Conservation (phyloP, 2,113 vertebrate species). For the Rhinoptilus africanus region DNA sequence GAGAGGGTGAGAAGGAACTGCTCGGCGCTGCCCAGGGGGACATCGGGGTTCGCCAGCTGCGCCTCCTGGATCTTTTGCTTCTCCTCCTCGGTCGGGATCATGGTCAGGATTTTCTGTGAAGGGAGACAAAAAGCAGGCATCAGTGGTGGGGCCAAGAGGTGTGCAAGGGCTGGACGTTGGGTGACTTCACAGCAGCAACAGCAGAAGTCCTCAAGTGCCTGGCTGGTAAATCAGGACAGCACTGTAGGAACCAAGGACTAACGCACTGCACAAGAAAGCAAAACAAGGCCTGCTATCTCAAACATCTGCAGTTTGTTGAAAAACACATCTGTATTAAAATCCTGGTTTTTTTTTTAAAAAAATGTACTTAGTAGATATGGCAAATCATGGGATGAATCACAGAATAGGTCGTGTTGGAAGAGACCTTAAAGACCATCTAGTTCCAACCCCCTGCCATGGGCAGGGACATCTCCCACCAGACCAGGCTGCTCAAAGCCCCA, state of each 20-base stretch:
- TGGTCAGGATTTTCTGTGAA: constrained; percentile 94
- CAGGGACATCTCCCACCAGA: too few relatives aligned
- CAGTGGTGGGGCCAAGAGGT: fast-evolving
- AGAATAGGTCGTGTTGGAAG: too few relatives aligned
- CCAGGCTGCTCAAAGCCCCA: too few relatives aligned
- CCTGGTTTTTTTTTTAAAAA: neutral
- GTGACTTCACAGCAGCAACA: neutral
- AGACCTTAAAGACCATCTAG: too few relatives aligned
- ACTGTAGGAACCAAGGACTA: neutral
- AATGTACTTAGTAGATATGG: neutral
- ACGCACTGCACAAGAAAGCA: neutral
- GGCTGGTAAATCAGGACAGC: neutral
- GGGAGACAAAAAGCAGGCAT: neutral
- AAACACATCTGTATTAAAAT: neutral
- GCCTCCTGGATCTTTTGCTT: constrained; percentile 98
- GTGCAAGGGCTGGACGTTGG: fast-evolving
- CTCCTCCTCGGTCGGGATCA: constrained; percentile 96
- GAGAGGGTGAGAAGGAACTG: constrained; percentile 96
- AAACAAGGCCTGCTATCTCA: neutral
- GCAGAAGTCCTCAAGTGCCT: neutral
- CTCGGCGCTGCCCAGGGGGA: constrained; percentile 91
- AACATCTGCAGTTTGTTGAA: neutral
- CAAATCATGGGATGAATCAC: neutral
- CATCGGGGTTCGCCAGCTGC: constrained; percentile 89
- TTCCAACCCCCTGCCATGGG: too few relatives aligned